Base-by-base conservation (phyloP, 2,113 vertebrate genomes). In the Lichenostomus cassidix region DNA sequence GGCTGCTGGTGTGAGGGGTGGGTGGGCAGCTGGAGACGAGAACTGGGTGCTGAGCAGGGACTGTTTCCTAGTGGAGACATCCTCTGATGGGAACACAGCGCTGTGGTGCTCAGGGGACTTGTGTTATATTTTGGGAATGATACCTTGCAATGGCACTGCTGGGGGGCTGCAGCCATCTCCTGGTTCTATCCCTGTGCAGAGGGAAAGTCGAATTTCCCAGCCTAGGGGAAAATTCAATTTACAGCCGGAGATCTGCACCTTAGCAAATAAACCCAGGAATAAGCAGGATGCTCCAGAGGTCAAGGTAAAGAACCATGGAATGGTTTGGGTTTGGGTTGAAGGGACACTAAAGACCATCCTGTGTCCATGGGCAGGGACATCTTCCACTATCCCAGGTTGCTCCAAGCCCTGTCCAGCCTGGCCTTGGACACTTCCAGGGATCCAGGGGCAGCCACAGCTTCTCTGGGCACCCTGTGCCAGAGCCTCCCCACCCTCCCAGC, bases 321-420 rank as follows among this genome's bases (percentile, higher is more conserved):
- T 39, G 60, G 11, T 39, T 67, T 52, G 39, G 39, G 39, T 39
- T 39, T 39, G 77, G 39, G 16, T 21, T 15, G 29, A 60, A 39
- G 8, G 11, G 17, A 50, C 5, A 2, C 50, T 58, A 22, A 52
- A 81, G 15, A 33, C 10, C 27, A 24, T 31, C 27, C 44, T 20
- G 22, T 49, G 47, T 49, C 44, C 55, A 23, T 20, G 35, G 74
- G 9, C 27, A 76, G 22, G 12, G 74, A 76, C 44, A 39, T 0
- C 1, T n/a, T 19, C 44, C 5, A 3, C 5, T 6, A 11, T 5
- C 44, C 27, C 77, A 81, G 27, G 37, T 2, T 7, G 52, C 4
- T 81, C 68, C 52, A 44, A 41, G 20, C 20, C 20, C 12, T 0
- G 0, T 17, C 83, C 31, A 50, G 0, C 37, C 50, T 23, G 52